Conservation (phyloP, 1,140 invertebrate genomes). For the Musca domestica region DNA sequence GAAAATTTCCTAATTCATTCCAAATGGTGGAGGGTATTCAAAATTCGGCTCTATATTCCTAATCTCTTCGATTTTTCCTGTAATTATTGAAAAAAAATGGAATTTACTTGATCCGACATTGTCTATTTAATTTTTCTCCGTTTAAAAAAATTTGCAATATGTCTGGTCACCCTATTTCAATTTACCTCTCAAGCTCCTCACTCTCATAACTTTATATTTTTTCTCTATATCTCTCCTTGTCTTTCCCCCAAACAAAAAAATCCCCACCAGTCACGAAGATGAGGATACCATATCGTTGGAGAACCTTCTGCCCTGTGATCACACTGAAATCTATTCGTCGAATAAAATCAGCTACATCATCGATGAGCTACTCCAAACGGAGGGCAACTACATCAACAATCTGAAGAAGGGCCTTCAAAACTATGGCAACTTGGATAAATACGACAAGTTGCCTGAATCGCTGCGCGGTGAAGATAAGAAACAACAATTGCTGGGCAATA, state of each 20-base stretch:
- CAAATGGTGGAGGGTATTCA: no score
- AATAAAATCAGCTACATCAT: slow-evolving; percentile 51
- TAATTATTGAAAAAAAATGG: no score
- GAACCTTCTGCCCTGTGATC: slow-evolving; percentile 51
- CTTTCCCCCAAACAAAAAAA: neutral
- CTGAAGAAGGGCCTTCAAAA: slow-evolving; percentile 43
- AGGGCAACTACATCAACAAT: slow-evolving; percentile 50
- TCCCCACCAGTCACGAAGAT: slow-evolving; percentile 42
- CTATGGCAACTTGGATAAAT: slow-evolving; percentile 40
- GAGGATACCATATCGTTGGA: slow-evolving; percentile 49
- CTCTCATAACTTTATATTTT: neutral
- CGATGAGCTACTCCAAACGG: slow-evolving; percentile 49
- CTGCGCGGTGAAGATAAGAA: slow-evolving; percentile 37
- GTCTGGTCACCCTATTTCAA: neutral
- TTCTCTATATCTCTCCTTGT: neutral
- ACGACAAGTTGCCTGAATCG: slow-evolving; percentile 36
- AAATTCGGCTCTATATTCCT: no score
- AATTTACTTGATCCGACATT: no score
- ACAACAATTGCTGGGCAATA: slow-evolving; percentile 38
- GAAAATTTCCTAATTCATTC: no score
- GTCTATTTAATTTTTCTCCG: no score
- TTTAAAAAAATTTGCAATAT: no score
- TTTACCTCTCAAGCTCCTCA: neutral
- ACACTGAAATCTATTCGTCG: slow-evolving; percentile 49
- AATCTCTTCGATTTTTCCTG: no score